phyloP scores from a whole-genome alignment of 2,113 vertebrate species.

The Caretta caretta region DNA sequence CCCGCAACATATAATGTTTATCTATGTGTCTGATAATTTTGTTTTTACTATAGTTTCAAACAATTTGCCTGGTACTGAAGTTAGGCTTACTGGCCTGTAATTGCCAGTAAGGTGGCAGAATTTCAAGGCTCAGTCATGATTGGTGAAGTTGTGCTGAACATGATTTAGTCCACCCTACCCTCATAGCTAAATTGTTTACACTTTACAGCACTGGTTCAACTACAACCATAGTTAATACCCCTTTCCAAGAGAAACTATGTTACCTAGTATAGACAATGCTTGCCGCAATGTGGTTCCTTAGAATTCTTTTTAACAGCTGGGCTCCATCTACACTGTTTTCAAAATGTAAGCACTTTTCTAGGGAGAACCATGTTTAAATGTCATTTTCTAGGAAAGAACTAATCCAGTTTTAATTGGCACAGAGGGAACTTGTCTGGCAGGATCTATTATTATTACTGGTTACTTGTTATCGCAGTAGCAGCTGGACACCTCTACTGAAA shows the following conservation, averaged over 20 bases:
- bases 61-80: not conserved
- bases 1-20: not conserved
- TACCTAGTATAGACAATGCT: fast-evolving
- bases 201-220: too few relatives aligned
- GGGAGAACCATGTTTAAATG: not conserved
- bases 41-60: not conserved
- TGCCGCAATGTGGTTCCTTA: not conserved
- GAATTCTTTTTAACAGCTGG: not conserved
- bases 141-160: not conserved
- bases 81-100: not conserved
- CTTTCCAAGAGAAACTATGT: not conserved
- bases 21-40: not conserved
- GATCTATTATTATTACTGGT: too few relatives aligned
- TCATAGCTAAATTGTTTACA: not conserved
- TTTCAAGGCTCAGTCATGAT: not conserved
- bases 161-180: not conserved
- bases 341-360: not conserved
- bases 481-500: too few relatives aligned
- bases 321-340: not conserved
- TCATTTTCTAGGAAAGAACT: fast-evolving
- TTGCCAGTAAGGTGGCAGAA: not conserved
- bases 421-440: not conserved
- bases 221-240: not conserved
- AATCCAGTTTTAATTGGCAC: too few relatives aligned
- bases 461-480: too few relatives aligned